Evolutionary conservation across 1,140 invertebrate species (phyloP).

Genomic region (Halyomorpha halys): DNA sequence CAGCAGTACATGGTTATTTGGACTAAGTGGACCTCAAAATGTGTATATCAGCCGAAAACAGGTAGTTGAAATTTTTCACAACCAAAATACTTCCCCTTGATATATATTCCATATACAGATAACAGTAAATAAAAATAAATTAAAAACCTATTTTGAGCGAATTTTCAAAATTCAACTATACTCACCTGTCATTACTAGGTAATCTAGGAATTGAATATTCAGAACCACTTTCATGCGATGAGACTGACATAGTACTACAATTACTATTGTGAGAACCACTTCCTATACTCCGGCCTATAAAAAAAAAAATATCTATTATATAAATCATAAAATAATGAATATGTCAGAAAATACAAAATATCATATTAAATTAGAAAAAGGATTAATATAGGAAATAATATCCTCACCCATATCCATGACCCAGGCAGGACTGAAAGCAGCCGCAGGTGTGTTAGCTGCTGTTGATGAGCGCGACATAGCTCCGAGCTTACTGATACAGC

Average conservation of each 20-base stretch:
- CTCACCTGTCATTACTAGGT: conserved; percentile 27
- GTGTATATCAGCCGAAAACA: no score
- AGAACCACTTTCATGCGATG: conserved; percentile 41
- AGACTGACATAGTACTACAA: conserved; percentile 44
- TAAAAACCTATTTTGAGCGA: no score
- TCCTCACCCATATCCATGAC: conserved; percentile 42
- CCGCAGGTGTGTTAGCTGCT: conserved; percentile 36
- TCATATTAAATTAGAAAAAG: no score
- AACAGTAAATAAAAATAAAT: no score
- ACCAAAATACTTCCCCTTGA: no score
- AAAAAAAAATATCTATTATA: not conserved
- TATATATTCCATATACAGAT: no score
- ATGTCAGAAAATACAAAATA: not conserved
- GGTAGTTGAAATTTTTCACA: no score
- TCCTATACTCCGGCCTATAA: conserved; percentile 1
- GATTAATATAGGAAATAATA: not conserved
- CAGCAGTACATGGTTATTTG: no score
- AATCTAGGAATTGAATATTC: conserved; percentile 43
- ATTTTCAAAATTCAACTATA: conserved; percentile 2
- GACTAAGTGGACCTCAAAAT: no score
- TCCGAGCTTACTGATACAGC: conserved; percentile 64
- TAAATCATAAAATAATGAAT: not conserved
- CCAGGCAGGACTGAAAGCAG: conserved; percentile 48
- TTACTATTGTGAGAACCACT: conserved; percentile 4
- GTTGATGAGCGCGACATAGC: conserved; percentile 50